Evolutionary conservation across 2,113 vertebrate species (phyloP), one percentile per base, ranked within the genome.

Genomic region (Microcebus tavaratra): DNA sequence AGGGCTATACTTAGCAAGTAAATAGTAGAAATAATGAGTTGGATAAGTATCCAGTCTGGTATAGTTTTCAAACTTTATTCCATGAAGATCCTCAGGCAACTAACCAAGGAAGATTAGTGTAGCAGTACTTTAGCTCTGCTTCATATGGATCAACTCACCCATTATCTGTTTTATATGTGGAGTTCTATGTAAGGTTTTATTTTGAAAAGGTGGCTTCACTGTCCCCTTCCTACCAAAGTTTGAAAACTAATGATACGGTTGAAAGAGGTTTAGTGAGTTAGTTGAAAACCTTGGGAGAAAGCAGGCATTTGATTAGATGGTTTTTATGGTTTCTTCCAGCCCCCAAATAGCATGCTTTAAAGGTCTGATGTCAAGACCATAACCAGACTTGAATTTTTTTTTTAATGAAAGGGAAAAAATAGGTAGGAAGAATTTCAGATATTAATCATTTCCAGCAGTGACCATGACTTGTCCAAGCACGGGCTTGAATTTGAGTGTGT

Each of bases 351-450:
- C 55, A 78, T 78, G 18, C 79, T 80, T 90, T 96, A 75, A 96
- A 84, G 45, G 90, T 81, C 50, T 89, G 20, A 42, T 91, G 7
- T 95, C 25, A 90, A 79, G 81, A 90, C 50, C 20, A 88, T 90
- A 95, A 42, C 39, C 42, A 78, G 94, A 87, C n/a, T 92, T 93
- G 36, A 85, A 31, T 94, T 88, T 29, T 53, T 79, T 91, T 96
- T 78, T 93, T 63, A 86, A 18, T 83, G 34, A 92, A 96, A 94
- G 34, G 17, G 25, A 90, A 88, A 88, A 67, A 95, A 85, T 73
- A 65, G 34, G 3, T 67, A 55, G 34, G 59, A 79, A 92, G 45
- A 83, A 85, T 82, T 97, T 88, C 10, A 79, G 42, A 2, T 94
- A 76, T 90, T 76, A 78, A 34, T 76, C 36, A 81, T 83, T 95